Percentiles rank a stretch among this genome's conserved stretches.
phyloP scores from a whole-genome alignment of 2,797 vertebrate genomes.

The Malacoraja senta region DNA sequence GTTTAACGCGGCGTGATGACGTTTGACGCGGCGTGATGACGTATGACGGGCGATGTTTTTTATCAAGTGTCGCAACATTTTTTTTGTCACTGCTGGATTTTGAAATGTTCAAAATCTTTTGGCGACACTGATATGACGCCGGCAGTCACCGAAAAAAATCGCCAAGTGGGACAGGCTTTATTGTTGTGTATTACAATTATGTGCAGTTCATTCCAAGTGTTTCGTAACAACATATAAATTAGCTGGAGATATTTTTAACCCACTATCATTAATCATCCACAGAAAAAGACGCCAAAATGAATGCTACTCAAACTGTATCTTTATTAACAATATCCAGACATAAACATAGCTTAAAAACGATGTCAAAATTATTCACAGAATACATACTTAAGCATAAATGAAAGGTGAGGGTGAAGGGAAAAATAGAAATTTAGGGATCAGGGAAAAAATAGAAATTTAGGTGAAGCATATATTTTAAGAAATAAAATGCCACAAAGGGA shows the following conservation, averaged over 20 bases:
- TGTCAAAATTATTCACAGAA: not conserved
- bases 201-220: not conserved
- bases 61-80: no score
- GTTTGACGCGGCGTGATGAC: no score
- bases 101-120: no score
- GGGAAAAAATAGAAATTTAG: not conserved
- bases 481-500: not conserved
- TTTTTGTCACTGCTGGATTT: no score
- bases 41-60: no score
- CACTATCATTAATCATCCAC: not conserved
- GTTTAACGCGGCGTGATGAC: no score
- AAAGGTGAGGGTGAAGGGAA: not conserved
- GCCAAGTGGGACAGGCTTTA: not conserved
- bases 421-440: no score
- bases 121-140: no score
- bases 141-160: no score
- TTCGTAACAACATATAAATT: not conserved
- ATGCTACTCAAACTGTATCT: not conserved
- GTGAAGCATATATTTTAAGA: not conserved
- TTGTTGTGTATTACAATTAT: not conserved
- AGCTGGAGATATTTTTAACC: not conserved
- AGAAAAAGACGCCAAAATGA: not conserved
- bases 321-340: conserved; percentile 15
- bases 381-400: not conserved
- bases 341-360: not conserved